A percentile compares a stretch with the other conserved stretches of the same genome.
These are phyloP conservation scores for Spizaetus ornatus DNA, from an alignment of 2,113 vertebrate genomes.

Conservation along the genomic window DNA sequence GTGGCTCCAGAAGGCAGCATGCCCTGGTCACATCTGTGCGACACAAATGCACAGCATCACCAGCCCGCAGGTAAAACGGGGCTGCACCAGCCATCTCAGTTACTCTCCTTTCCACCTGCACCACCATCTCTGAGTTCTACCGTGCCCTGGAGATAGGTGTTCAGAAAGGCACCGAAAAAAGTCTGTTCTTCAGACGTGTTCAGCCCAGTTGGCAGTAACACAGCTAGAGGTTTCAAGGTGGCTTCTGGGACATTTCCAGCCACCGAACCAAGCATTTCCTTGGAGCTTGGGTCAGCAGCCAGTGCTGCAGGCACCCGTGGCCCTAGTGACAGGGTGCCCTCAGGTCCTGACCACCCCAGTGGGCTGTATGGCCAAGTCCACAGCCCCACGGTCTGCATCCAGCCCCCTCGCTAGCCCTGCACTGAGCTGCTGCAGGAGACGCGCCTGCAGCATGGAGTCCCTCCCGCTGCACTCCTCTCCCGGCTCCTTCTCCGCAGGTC, in stretches of 20 bases:
- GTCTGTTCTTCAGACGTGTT: background rate
- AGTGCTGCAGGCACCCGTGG: fast-evolving
- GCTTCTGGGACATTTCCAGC: background rate
- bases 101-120: background rate
- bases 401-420: fast-evolving
- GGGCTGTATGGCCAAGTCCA: background rate
- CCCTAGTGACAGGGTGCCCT: background rate
- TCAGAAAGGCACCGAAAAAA: background rate
- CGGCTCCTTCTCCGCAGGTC: constrained; percentile 67
- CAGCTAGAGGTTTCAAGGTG: background rate
- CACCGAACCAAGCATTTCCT: background rate
- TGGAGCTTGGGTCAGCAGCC: background rate
- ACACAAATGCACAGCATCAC: background rate
- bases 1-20: background rate
- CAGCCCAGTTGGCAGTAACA: background rate
- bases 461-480: background rate
- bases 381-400: background rate
- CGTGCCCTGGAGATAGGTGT: background rate
- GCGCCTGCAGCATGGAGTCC: background rate
- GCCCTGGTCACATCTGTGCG: fast-evolving
- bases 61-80: fast-evolving
- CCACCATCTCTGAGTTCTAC: background rate
- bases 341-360: background rate
- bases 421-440: background rate
- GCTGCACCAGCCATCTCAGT: background rate